Percentiles rank a stretch among this genome's conserved stretches.
Evolutionary conservation across 2,888 invertebrate genomes (phyloP).

Genomic region (Argyresthia albistria): DNA sequence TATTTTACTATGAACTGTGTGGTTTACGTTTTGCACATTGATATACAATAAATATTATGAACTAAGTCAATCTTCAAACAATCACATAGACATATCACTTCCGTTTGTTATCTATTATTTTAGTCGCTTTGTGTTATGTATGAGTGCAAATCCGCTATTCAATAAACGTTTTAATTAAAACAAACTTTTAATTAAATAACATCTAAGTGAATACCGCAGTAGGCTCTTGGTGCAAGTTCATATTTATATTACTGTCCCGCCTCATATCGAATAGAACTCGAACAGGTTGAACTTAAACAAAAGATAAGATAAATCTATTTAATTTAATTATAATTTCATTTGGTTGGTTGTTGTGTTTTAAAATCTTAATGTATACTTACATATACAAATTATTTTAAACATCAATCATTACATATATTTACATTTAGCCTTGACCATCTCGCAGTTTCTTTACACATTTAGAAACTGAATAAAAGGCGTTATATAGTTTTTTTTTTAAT

Average conservation of each 20-base stretch:
- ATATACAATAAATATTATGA: slow-evolving; percentile 20
- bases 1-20: too few species aligned
- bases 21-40: slow-evolving; percentile 34
- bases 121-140: slow-evolving; percentile 55
- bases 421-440: slow-evolving; percentile 2
- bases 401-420: not conserved
- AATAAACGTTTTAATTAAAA: slow-evolving; percentile 55
- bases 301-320: too few species aligned
- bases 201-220: too few species aligned
- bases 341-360: too few species aligned
- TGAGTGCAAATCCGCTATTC: slow-evolving; percentile 54
- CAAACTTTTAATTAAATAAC: not conserved
- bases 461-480: slow-evolving; percentile 1
- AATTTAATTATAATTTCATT: too few species aligned
- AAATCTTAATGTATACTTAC: slow-evolving; percentile 17
- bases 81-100: slow-evolving; percentile 56
- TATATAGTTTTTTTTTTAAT: too few species aligned
- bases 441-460: slow-evolving; percentile 5
- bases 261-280: too few species aligned
- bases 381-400: slow-evolving; percentile 7
- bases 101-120: slow-evolving; percentile 62
- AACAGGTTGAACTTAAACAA: too few species aligned
- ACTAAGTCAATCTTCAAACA: slow-evolving; percentile 56
- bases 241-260: too few species aligned
- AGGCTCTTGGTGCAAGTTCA: too few species aligned